phyloP scores from a whole-genome alignment of 1,140 invertebrate genomes.

The Zaprionus africanus region DNA sequence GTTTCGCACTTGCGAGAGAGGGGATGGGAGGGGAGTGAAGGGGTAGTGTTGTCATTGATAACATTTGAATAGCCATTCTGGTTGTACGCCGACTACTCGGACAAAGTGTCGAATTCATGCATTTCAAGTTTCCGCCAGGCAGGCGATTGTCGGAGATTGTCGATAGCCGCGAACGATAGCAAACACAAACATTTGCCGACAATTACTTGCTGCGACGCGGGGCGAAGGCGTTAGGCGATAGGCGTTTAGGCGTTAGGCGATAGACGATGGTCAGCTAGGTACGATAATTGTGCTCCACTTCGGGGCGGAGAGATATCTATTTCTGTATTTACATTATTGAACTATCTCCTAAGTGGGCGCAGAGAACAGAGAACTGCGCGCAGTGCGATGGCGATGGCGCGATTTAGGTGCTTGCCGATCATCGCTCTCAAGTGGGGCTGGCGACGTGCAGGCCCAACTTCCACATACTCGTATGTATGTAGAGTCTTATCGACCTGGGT shows the following conservation, averaged over 20 bases:
- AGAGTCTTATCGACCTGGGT: neutral
- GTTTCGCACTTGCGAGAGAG: conserved; percentile 59
- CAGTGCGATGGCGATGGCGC: neutral
- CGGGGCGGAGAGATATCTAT: conserved; percentile 24
- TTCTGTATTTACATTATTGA: conserved; percentile 67
- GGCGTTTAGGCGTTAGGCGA: conserved; percentile 29
- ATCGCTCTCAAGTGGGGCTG: conserved; percentile 13
- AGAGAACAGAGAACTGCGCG: conserved; percentile 18
- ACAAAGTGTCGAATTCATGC: conserved; percentile 73
- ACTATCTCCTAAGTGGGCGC: conserved; percentile 47
- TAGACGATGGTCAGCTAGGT: conserved; percentile 41
- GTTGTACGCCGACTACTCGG: conserved; percentile 52
- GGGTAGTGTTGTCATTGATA: conserved; percentile 58
- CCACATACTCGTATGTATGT: too few species aligned
- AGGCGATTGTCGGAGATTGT: conserved; percentile 1
- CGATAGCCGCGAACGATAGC: conserved; percentile 69
- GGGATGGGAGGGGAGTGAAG: neutral
- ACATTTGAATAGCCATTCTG: conserved; percentile 51
- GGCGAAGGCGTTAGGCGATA: conserved; percentile 57
- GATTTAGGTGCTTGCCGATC: neutral
- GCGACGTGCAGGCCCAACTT: conserved; percentile 4
- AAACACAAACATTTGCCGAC: conserved; percentile 78
- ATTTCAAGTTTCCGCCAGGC: conserved; percentile 73
- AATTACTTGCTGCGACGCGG: conserved; percentile 66
- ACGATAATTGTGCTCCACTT: conserved; percentile 24